Evolutionary conservation across 2,797 vertebrate genomes (phyloP).

Genomic region (Xerus rutilus): DNA sequence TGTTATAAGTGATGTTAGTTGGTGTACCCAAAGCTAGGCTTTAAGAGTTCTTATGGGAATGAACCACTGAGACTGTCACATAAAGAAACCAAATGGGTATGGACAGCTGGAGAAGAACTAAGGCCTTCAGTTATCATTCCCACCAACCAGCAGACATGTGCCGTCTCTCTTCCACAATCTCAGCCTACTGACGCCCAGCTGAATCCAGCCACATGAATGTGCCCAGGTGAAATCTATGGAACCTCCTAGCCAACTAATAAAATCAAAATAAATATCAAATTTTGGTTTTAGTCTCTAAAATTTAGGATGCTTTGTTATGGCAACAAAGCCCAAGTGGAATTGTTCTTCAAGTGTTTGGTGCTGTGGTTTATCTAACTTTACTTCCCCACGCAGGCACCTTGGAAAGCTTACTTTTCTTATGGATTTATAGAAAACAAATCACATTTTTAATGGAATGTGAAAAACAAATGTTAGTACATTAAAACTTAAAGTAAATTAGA

Average conservation of each 20-base stretch:
- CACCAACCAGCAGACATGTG: neutral
- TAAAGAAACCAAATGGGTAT: neutral
- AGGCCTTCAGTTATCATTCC: fast-evolving
- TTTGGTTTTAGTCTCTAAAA: neutral
- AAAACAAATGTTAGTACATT: neutral
- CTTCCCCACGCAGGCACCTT: neutral
- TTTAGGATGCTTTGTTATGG: neutral
- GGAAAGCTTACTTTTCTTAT: neutral
- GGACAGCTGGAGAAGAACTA: neutral
- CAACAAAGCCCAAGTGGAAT: neutral
- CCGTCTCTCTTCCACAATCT: neutral
- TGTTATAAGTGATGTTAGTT: neutral
- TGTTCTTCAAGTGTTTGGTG: neutral
- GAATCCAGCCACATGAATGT: neutral
- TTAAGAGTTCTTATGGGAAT: neutral
- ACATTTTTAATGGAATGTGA: neutral
- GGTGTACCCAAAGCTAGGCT: neutral
- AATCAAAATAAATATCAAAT: neutral
- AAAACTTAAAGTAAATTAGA: neutral
- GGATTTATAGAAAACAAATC: neutral
- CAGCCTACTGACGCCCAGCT: fast-evolving
- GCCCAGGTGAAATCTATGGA: neutral
- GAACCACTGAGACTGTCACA: neutral
- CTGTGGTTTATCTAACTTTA: neutral
- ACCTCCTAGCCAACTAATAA: neutral